phyloP scores from a whole-genome alignment of 2,797 vertebrate species.

The Peromyscus melanophrys region DNA sequence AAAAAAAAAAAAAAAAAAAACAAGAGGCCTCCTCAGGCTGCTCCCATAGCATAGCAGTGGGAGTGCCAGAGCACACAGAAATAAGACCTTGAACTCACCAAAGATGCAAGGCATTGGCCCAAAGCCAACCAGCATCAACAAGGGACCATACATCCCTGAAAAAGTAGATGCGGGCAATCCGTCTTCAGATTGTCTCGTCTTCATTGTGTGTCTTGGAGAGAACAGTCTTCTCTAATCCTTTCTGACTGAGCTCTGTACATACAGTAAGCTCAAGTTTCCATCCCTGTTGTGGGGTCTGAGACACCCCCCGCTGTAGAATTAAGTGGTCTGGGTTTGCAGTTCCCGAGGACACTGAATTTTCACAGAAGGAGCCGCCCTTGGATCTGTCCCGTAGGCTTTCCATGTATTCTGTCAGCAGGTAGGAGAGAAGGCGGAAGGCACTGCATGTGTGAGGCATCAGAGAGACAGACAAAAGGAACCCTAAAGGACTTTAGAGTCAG shows the following conservation, averaged over 20 bases:
- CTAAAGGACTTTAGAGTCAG: not conserved
- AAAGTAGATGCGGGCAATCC: not conserved
- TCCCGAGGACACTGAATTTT: not conserved
- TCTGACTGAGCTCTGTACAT: not conserved
- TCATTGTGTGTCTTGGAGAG: not conserved
- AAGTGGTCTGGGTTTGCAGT: not conserved
- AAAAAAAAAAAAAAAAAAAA: not conserved
- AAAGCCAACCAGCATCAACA: not conserved
- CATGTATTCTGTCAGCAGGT: not conserved
- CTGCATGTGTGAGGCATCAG: not conserved
- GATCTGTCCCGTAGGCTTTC: not conserved
- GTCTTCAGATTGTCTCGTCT: not conserved
- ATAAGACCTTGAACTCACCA: not conserved
- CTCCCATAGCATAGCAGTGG: not conserved
- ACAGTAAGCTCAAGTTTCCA: not conserved
- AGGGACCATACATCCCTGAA: too few species aligned
- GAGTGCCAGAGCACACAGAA: not conserved
- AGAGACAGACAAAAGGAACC: not conserved
- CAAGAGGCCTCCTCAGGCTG: not conserved
- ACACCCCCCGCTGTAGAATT: not conserved
- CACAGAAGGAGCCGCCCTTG: not conserved
- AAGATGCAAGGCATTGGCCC: not conserved
- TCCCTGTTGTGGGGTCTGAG: not conserved
- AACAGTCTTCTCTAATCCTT: not conserved
- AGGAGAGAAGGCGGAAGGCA: not conserved